These are phyloP conservation scores for Erythrocercus mccallii DNA, from an alignment of 2,113 vertebrate species.

Conservation along the genomic window DNA sequence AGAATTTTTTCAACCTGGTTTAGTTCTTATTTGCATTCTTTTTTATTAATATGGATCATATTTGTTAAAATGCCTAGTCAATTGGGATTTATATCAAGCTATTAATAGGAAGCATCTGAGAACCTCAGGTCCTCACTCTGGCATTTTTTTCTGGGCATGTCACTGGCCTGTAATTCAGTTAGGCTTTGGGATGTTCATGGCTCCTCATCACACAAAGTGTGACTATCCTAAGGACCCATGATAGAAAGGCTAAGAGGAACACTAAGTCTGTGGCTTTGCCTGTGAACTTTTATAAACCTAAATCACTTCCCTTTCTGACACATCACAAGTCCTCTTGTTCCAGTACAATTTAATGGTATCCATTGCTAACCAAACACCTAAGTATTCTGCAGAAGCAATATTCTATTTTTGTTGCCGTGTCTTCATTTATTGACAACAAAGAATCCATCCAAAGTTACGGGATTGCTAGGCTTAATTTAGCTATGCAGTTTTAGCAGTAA, in stretches of 20 bases:
- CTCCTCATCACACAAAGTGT: background rate
- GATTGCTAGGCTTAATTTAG: background rate
- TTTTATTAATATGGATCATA: background rate
- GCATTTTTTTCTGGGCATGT: background rate
- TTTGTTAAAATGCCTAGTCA: background rate
- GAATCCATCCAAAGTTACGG: background rate
- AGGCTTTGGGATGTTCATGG: background rate
- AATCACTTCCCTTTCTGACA: background rate
- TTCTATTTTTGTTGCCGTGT: background rate
- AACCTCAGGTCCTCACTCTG: rapidly evolving
- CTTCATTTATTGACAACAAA: background rate
- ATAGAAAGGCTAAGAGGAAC: background rate
- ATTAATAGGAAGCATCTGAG: background rate
- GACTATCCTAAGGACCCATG: background rate
- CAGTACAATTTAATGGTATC: background rate
- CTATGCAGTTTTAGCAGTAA: background rate
- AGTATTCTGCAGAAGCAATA: background rate
- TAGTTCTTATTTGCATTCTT: background rate
- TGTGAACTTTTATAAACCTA: background rate
- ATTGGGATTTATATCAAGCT: background rate
- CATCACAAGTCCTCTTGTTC: background rate
- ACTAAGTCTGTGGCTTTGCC: rapidly evolving
- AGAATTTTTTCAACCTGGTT: background rate
- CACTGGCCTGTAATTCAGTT: background rate
- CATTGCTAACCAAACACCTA: background rate